Evolutionary conservation across 2,113 vertebrate genomes (phyloP).

Genomic region (Cepphus grylle): DNA sequence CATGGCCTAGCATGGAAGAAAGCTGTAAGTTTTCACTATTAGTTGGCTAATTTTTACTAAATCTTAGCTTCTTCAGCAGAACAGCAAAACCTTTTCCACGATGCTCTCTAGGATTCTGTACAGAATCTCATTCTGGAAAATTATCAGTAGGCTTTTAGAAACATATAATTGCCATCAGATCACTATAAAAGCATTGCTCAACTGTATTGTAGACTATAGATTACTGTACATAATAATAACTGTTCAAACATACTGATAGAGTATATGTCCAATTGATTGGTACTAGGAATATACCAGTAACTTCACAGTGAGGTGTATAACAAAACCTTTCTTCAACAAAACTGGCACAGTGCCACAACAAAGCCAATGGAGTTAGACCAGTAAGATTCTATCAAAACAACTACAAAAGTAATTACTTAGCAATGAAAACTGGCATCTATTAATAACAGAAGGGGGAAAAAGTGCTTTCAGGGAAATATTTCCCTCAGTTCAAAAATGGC

Average conservation of each 20-base stretch:
- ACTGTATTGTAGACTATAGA: background rate
- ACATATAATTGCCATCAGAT: background rate
- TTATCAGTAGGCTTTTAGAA: background rate
- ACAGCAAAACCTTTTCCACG: background rate
- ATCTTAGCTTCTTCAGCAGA: background rate
- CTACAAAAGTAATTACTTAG: slow-evolving; percentile 77
- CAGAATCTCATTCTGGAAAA: background rate
- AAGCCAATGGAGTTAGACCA: slow-evolving; percentile 72
- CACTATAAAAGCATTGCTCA: background rate
- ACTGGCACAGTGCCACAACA: slow-evolving; percentile 74
- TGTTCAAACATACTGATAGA: slow-evolving; percentile 40
- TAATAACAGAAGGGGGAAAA: slow-evolving; percentile 49
- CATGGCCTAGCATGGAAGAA: background rate
- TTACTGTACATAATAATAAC: background rate
- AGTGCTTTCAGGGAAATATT: background rate
- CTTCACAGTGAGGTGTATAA: slow-evolving; percentile 14
- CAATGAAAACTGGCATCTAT: slow-evolving; percentile 75
- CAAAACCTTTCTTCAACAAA: slow-evolving; percentile 75
- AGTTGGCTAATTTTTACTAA: background rate
- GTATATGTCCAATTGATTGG: slow-evolving; percentile 72
- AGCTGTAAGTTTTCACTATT: background rate
- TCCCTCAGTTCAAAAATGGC: slow-evolving; percentile 18
- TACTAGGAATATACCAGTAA: background rate
- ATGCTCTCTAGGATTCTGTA: background rate
- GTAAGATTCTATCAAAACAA: slow-evolving; percentile 78